Conservation (phyloP, 1,140 invertebrate species). For the Wasmannia auropunctata region DNA sequence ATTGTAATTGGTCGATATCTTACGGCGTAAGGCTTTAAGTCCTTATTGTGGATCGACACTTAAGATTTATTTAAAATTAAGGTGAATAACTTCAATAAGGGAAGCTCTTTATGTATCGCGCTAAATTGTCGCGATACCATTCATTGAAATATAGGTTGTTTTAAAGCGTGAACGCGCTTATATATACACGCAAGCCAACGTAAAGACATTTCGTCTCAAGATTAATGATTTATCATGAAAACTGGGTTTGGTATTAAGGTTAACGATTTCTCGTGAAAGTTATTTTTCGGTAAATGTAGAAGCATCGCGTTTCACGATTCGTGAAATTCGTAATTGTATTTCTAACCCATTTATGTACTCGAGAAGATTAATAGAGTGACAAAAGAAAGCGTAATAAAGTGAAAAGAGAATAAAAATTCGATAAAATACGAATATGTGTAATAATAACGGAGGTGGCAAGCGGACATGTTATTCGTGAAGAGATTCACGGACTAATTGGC, state of each 20-base stretch:
- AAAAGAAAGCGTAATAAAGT: neutral
- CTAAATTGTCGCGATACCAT: neutral
- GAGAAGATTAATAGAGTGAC: neutral
- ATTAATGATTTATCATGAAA: neutral
- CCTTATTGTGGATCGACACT: no score
- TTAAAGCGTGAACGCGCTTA: neutral
- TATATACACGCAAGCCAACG: no score
- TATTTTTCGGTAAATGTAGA: constrained; percentile 29
- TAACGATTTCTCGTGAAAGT: constrained; percentile 32
- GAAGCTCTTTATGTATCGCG: neutral
- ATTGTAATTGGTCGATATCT: no score
- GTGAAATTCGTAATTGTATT: neutral
- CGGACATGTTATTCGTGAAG: neutral
- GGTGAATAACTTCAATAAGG: neutral
- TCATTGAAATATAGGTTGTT: neutral
- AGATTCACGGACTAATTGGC: constrained; percentile 1
- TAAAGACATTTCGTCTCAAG: neutral
- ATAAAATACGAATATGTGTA: neutral
- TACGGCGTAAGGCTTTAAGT: no score
- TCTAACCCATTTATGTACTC: neutral
- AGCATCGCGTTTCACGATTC: neutral
- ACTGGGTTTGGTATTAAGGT: constrained; percentile 2
- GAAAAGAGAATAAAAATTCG: neutral
- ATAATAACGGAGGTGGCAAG: neutral
- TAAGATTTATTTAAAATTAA: neutral